Base-by-base conservation (phyloP, 2,888 invertebrate genomes). In the Venustoraphidia nigricollis region DNA sequence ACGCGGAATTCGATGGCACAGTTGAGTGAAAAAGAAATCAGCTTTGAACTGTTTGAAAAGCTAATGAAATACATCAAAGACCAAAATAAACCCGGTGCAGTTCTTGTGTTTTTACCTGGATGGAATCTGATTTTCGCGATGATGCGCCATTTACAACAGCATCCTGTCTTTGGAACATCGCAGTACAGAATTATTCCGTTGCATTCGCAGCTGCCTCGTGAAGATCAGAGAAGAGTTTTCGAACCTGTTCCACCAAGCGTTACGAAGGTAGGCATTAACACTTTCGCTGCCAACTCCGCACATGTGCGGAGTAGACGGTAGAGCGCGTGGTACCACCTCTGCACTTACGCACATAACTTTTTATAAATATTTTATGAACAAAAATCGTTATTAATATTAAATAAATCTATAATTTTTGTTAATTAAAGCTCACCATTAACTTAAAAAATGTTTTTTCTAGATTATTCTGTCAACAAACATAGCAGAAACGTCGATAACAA, bases 381-480 rank as follows among this genome's bases (percentile, higher is more conserved):
- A n/a, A n/a, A n/a, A n/a, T n/a, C n/a, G n/a, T n/a, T n/a, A n/a
- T n/a, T n/a, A n/a, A n/a, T n/a, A n/a, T n/a, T n/a, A n/a, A n/a
- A n/a, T n/a, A n/a, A n/a, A n/a, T n/a, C n/a, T n/a, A n/a, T n/a
- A n/a, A n/a, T n/a, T n/a, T 2, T 4, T 4, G 17, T 27, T 27
- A 27, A 27, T 27, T 6, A 27, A 6, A 6, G 3, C 6, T 27
- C 27, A 6, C 3, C 27, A 27, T 27, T 27, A 27, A 27, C 6
- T 27, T 27, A 6, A 27, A 27, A 27, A 27, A 5, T 5, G 1
- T 27, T 27, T 27, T 27, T 44, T 66, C 1, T 65, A 86, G 86
- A 86, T 97, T 48, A 97, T 98, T 59, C 68, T 98, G 11, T 86
- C 96, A 0, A 98, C 98, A 3, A 98, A 98, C 65, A 96, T 98